Evolutionary conservation across 2,888 invertebrate species (phyloP).

Genomic region (Lagria hirta): DNA sequence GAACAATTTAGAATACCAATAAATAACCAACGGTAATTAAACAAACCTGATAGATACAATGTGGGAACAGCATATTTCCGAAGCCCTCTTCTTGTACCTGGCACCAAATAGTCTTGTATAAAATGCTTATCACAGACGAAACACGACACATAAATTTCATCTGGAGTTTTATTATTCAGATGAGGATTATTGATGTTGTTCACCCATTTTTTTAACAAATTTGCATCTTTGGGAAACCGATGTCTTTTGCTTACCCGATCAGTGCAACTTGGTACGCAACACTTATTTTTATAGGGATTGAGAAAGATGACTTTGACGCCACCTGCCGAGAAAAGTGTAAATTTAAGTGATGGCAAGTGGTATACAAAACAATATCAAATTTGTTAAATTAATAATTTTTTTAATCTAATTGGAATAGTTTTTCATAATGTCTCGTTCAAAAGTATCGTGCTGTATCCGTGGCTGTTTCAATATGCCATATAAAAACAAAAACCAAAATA

Average conservation of each 20-base stretch:
- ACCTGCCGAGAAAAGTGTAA: too few species aligned
- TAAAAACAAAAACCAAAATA: too few species aligned
- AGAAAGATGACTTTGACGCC: too few species aligned
- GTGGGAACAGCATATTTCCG: not conserved
- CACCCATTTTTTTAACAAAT: conserved; percentile 12
- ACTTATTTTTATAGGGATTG: too few species aligned
- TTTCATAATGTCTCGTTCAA: too few species aligned
- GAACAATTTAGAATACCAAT: too few species aligned
- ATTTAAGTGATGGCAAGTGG: too few species aligned
- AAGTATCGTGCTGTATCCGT: too few species aligned
- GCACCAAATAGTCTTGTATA: not conserved
- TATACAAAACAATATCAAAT: too few species aligned
- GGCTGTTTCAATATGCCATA: too few species aligned
- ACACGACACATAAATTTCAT: not conserved
- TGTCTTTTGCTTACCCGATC: conserved; percentile 10
- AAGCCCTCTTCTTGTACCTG: not conserved
- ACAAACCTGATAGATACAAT: not conserved
- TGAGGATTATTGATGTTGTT: conserved; percentile 1
- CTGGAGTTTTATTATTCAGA: not conserved
- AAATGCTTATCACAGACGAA: conserved; percentile 1
- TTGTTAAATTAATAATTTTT: too few species aligned
- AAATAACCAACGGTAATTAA: not conserved
- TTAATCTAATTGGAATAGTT: too few species aligned
- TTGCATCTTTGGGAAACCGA: conserved; percentile 14
- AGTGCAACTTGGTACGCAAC: conserved; percentile 10